Conservation (phyloP, 1,140 invertebrate species). For the fruit fly (Drosophila melanogaster) region DNA sequence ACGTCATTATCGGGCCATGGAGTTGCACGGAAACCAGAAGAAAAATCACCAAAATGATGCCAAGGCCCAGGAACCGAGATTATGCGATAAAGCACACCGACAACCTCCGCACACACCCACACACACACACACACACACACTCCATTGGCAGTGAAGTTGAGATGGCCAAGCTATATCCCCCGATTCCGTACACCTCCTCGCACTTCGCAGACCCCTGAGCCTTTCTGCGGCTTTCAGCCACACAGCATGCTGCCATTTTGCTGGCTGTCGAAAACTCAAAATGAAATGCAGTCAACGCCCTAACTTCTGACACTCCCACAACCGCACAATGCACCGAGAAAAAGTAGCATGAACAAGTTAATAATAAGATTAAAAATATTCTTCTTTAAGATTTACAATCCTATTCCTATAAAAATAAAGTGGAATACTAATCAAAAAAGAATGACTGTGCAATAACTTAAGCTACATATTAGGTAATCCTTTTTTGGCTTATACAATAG, state of each 20-base stretch:
- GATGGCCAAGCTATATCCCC: slow-evolving; percentile 26
- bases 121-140: slow-evolving; percentile 1
- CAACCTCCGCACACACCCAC: not conserved
- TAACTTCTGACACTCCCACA: slow-evolving; percentile 28
- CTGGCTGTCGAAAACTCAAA: slow-evolving; percentile 56
- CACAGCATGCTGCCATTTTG: slow-evolving; percentile 71
- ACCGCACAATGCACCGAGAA: slow-evolving; percentile 5
- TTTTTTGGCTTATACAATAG: too few relatives aligned
- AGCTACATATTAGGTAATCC: too few relatives aligned
- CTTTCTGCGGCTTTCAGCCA: slow-evolving; percentile 42
- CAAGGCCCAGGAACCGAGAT: slow-evolving; percentile 54
- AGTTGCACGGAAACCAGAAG: slow-evolving; percentile 12
- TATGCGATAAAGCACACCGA: slow-evolving; percentile 59
- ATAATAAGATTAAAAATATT: too few relatives aligned
- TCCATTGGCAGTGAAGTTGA: slow-evolving; percentile 2
- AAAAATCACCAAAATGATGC: slow-evolving; percentile 48
- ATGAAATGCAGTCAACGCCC: slow-evolving; percentile 69
- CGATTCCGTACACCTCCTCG: not conserved
- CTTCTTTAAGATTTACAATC: too few relatives aligned
- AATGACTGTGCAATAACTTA: too few relatives aligned
- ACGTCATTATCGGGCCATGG: slow-evolving; percentile 58
- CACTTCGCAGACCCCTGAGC: not conserved
- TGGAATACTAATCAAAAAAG: too few relatives aligned
- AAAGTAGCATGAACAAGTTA: not conserved
- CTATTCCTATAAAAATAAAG: too few relatives aligned